A percentile compares a stretch with the other conserved stretches of the same genome.
These are phyloP conservation scores for Aratinga solstitialis DNA, from an alignment of 2,797 vertebrate species.

Conservation along the genomic window DNA sequence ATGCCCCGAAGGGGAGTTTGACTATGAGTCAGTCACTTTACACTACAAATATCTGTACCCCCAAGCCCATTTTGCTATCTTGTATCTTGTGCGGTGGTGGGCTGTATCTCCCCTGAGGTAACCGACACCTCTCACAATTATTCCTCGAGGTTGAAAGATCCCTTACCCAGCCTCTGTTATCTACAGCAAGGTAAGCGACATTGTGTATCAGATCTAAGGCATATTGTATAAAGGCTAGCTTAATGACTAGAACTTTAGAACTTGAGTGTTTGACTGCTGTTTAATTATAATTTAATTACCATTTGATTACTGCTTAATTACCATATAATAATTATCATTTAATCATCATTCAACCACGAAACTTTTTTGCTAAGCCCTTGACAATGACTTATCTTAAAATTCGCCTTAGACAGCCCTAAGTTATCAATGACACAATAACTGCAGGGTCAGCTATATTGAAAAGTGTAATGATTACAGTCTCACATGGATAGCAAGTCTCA, in stretches of 20 bases:
- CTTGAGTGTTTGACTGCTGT: neutral
- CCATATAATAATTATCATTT: neutral
- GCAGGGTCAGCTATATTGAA: neutral
- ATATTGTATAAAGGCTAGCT: neutral
- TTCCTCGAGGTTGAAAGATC: neutral
- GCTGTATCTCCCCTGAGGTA: neutral
- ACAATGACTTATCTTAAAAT: neutral
- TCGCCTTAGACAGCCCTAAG: neutral
- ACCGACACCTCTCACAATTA: neutral
- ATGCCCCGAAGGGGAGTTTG: neutral
- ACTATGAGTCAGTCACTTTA: neutral
- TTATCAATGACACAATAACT: neutral
- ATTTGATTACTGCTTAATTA: neutral
- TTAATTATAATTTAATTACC: neutral
- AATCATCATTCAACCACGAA: neutral
- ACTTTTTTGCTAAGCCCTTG: neutral
- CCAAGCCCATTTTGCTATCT: neutral
- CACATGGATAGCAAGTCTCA: constrained; percentile 41
- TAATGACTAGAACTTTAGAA: neutral
- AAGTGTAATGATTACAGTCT: neutral
- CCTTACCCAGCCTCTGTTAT: neutral
- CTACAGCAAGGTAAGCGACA: neutral
- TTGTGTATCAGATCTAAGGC: neutral
- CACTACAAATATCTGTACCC: neutral
- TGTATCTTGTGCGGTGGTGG: rapidly evolving